These are phyloP conservation scores for Leucophenga montana DNA, from an alignment of 2,888 invertebrate species.

Conservation along the genomic window DNA sequence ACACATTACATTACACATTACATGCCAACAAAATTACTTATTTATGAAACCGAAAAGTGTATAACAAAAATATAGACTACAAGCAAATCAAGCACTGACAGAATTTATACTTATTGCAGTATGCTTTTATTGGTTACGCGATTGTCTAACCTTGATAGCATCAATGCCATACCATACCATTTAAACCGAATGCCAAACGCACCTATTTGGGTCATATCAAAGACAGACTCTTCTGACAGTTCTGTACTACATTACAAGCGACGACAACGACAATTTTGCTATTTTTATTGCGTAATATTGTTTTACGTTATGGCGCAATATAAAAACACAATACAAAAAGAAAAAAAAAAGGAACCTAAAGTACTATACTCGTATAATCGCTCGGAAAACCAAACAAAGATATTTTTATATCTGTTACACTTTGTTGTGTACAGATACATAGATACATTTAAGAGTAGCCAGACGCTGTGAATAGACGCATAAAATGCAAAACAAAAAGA, in stretches of 20 bases:
- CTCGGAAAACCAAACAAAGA: neutral
- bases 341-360: neutral
- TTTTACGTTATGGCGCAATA: constrained; percentile 42
- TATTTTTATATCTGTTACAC: constrained; percentile 13
- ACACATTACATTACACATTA: no score
- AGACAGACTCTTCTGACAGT: no score
- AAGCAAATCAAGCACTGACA: no score
- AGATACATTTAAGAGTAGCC: no score
- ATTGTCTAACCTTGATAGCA: constrained; percentile 8
- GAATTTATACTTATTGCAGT: no score
- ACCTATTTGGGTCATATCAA: constrained; percentile 24
- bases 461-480: no score
- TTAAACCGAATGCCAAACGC: constrained; percentile 5
- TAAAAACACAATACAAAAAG: constrained; percentile 9
- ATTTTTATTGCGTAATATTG: constrained; percentile 55
- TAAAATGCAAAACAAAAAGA: neutral
- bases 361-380: no score
- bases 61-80: constrained; percentile 42
- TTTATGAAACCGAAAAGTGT: constrained; percentile 38
- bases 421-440: no score
- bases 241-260: constrained; percentile 19
- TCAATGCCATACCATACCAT: neutral
- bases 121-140: no score
- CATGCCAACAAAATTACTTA: neutral
- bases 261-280: constrained; percentile 8